Conservation (phyloP, 2,113 vertebrate species). For the Labeo rohita region DNA sequence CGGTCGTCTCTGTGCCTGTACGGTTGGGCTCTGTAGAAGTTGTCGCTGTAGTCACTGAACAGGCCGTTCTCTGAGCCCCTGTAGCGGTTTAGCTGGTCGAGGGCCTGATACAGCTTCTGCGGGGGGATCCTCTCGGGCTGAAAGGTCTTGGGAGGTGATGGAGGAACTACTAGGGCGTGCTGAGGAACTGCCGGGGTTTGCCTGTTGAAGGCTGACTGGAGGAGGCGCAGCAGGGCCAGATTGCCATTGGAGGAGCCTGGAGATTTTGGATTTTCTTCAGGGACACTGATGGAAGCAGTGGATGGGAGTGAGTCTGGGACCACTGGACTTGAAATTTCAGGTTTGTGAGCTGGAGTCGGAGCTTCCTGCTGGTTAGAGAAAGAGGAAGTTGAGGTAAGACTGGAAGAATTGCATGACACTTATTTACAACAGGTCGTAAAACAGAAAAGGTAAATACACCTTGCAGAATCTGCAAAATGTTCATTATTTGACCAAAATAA, state of each 20-base stretch:
- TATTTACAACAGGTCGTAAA: background rate
- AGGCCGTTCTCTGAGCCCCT: constrained; percentile 80
- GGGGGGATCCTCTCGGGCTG: constrained; percentile 74
- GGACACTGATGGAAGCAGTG: constrained; percentile 52
- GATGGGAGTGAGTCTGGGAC: constrained; percentile 1
- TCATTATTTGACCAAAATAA: no score
- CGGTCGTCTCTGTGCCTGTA: constrained; percentile 93
- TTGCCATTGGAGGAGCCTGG: constrained; percentile 58
- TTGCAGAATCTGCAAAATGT: no score
- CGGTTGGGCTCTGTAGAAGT: constrained; percentile 88
- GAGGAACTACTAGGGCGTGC: constrained; percentile 59
- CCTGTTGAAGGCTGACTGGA: constrained; percentile 87
- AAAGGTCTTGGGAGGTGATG: constrained; percentile 59
- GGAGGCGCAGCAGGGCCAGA: constrained; percentile 83
- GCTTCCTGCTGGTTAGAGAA: constrained; percentile 73
- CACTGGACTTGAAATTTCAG: constrained; percentile 31
- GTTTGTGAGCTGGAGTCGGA: constrained; percentile 58
- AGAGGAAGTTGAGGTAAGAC: background rate
- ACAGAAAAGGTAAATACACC: no score
- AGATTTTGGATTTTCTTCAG: constrained; percentile 58
- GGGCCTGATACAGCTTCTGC: constrained; percentile 85
- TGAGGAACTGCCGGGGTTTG: constrained; percentile 69
- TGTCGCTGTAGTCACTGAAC: constrained; percentile 89
- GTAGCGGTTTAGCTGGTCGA: constrained; percentile 86
- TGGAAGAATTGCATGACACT: background rate